These are phyloP conservation scores for Ormyrus labotus DNA, from an alignment of 2,888 invertebrate species.

Conservation along the genomic window DNA sequence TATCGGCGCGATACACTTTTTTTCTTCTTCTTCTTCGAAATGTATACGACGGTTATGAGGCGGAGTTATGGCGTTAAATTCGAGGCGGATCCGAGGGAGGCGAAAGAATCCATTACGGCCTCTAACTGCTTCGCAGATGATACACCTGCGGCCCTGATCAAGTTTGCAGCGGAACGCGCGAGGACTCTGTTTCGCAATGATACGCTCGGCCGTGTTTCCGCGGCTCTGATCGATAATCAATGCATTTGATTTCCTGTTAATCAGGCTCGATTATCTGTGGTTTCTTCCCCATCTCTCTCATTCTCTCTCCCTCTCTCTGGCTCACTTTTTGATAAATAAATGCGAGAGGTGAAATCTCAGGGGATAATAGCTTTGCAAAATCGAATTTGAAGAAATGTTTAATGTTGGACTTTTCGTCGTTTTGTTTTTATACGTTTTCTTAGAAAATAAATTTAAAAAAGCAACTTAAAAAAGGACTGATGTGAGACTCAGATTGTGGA, in stretches of 20 bases:
- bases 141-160: conserved; percentile 68
- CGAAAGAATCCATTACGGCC: conserved; percentile 43
- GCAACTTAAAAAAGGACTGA: too few relatives aligned
- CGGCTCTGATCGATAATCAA: conserved; percentile 47
- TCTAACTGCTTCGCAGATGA: conserved; percentile 54
- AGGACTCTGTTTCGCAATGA: conserved; percentile 11
- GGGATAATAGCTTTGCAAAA: too few relatives aligned
- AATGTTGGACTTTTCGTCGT: too few relatives aligned
- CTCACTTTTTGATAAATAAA: too few relatives aligned
- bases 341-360: too few relatives aligned
- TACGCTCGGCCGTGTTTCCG: conserved; percentile 26
- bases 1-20: conserved; percentile 1
- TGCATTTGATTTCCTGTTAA: conserved; percentile 54
- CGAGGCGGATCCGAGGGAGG: background rate
- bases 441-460: too few relatives aligned
- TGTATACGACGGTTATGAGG: background rate
- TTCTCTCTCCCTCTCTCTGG: background rate
- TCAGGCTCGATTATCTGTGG: conserved; percentile 41
- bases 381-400: too few relatives aligned
- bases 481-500: too few relatives aligned
- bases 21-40: background rate
- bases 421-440: too few relatives aligned
- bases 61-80: background rate
- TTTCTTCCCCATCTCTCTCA: background rate
- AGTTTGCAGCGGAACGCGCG: conserved; percentile 25